Evolutionary conservation across 2,797 vertebrate genomes (phyloP).

Genomic region (Petrocephalus sullivani): DNA sequence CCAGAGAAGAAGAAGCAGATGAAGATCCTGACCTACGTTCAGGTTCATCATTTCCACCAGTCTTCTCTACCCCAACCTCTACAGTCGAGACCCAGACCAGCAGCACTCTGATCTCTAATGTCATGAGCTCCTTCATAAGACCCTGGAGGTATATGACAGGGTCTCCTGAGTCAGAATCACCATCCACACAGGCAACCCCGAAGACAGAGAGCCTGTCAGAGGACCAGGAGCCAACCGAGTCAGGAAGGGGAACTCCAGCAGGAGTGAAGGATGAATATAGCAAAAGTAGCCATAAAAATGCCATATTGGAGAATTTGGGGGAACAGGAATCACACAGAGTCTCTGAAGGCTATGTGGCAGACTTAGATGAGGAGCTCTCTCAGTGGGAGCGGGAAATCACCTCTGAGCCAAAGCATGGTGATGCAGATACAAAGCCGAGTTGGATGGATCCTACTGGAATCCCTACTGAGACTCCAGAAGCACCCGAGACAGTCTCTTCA

Average conservation of each 20-base stretch:
- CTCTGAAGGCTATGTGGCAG: constrained; percentile 30
- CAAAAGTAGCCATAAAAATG: constrained; percentile 56
- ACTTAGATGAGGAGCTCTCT: constrained; percentile 52
- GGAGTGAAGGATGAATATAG: constrained; percentile 35
- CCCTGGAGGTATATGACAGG: constrained; percentile 61
- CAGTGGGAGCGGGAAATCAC: constrained; percentile 61
- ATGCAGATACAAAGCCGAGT: constrained; percentile 29
- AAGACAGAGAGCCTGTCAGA: constrained; percentile 38
- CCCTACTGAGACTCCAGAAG: constrained; percentile 25
- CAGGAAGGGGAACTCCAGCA: constrained; percentile 38
- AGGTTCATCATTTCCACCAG: constrained; percentile 35
- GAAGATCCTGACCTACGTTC: constrained; percentile 29
- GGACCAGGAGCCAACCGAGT: constrained; percentile 35
- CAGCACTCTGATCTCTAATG: constrained; percentile 55
- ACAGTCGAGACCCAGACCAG: constrained; percentile 50
- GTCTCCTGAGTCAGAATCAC: constrained; percentile 23
- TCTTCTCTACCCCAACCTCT: constrained; percentile 37
- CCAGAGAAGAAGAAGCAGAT: constrained; percentile 48
- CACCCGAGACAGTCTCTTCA: constrained; percentile 4
- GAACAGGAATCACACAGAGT: constrained; percentile 33
- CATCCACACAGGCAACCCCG: constrained; percentile 24
- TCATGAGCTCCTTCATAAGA: constrained; percentile 63
- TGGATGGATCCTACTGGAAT: constrained; percentile 30
- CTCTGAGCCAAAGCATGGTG: constrained; percentile 32
- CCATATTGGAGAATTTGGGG: constrained; percentile 52